Evolutionary conservation across 1,140 invertebrate genomes (phyloP), one percentile per base, ranked within the genome.

Genomic region (Caenorhabditis briggsae): DNA sequence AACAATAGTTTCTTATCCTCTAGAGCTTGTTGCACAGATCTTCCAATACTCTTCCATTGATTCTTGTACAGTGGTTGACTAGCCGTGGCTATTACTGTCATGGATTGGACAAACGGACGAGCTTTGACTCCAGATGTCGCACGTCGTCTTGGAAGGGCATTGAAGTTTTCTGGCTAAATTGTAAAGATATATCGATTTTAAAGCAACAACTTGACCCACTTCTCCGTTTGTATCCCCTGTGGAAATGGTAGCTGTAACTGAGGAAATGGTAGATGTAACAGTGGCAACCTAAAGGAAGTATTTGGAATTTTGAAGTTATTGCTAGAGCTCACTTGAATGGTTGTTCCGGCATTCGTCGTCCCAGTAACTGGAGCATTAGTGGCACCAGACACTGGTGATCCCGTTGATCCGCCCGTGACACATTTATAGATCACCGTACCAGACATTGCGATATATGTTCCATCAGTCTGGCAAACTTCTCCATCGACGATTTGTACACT

Each of bases 1-100:
- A 78, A 78, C 33, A 78, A 25, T n/a, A 78, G n/a, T n/a, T 78
- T 50, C 20, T 78, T 78, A n/a, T 11, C 70, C 20, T 78, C 70
- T n/a, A 78, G 46, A 0, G 70, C 70, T 12, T 41, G 14, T 50
- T 78, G 70, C 6, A 78, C 70, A 23, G 70, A 78, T 50, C 70
- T 14, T 11, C 12, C 70, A 12, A 78, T 78, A 50, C 50, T 12
- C 6, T 50, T 78, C 70, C 70, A 78, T 78, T 78, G 70, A 23
- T 50, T 50, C n/a, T 78, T 18, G 53, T 18, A 78, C 0, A 78
- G n/a, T 0, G 70, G 70, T 41, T 78, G 70, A 78, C 20, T 78
- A 8, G 70, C n/a, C 5, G 70, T 50, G 20, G 70, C 70, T 8
- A 23, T 78, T 53, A 78, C 70, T 48, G 70, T 78, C 70, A 78